Evolutionary conservation across 2,888 invertebrate species (phyloP).

Genomic region (Artemia sp.): DNA sequence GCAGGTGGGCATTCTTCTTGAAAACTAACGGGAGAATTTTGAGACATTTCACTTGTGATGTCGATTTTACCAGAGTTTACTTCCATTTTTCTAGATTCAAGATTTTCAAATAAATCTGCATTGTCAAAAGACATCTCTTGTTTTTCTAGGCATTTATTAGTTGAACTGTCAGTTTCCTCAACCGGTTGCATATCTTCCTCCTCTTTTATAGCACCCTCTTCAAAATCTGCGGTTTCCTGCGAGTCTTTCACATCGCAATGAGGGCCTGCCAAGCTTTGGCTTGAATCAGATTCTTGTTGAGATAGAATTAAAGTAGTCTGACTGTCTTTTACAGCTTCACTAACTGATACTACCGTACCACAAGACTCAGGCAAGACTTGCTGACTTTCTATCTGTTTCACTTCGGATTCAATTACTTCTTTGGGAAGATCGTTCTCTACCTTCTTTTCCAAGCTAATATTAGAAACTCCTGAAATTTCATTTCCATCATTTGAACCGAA

Average conservation of each 20-base stretch:
- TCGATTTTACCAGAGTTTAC: too few relatives aligned
- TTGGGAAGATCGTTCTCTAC: neutral
- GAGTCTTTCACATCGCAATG: too few relatives aligned
- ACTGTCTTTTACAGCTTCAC: neutral
- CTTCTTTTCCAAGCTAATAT: neutral
- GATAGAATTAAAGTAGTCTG: neutral
- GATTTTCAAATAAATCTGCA: neutral
- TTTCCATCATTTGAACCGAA: neutral
- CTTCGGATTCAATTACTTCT: neutral
- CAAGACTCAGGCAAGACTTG: neutral
- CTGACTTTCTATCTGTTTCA: neutral
- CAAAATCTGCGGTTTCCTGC: neutral
- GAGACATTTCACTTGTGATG: neutral
- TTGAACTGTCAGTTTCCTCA: neutral
- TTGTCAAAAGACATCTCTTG: neutral
- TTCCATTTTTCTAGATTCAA: neutral
- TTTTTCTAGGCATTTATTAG: neutral
- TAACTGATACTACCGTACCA: neutral
- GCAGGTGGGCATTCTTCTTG: neutral
- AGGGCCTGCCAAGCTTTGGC: neutral
- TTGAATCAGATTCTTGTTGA: neutral
- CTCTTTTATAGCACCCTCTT: neutral
- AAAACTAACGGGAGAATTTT: neutral
- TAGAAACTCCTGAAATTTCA: neutral
- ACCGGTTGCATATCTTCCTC: neutral